Evolutionary conservation across 2,113 vertebrate species (phyloP).

Genomic region (Delphinus delphis): DNA sequence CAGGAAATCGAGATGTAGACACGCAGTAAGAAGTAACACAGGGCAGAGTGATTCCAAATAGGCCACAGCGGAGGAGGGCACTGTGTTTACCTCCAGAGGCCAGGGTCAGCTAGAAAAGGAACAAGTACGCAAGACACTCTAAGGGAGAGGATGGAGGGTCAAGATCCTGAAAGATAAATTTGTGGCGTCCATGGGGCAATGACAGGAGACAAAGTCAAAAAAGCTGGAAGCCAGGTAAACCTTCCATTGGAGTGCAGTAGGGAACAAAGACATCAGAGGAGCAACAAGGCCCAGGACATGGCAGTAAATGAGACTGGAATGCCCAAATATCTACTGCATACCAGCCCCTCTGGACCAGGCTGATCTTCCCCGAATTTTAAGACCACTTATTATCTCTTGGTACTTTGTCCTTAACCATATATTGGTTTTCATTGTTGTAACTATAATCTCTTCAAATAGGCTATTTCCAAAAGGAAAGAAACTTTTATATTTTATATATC

Average conservation of each 20-base stretch:
- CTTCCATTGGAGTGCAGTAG: rapidly evolving
- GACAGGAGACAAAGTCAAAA: background rate
- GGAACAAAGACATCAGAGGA: background rate
- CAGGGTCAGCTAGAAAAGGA: background rate
- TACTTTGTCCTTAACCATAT: background rate
- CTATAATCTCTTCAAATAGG: background rate
- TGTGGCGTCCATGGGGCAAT: background rate
- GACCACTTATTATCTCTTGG: background rate
- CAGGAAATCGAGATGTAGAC: background rate
- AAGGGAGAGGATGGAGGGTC: background rate
- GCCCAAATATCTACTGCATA: rapidly evolving
- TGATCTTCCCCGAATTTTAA: background rate
- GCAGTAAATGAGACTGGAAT: background rate
- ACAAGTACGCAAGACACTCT: background rate
- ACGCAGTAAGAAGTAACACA: background rate
- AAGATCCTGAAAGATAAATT: background rate
- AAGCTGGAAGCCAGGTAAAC: background rate
- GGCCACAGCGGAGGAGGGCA: rapidly evolving
- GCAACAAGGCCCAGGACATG: rapidly evolving
- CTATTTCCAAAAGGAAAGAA: background rate
- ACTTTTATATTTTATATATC: background rate
- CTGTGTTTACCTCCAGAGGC: background rate
- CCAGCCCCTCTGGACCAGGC: background rate
- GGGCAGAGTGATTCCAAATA: background rate
- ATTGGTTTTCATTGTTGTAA: background rate